A percentile compares a stretch with the other conserved stretches of the same genome.
These are phyloP conservation scores for Cryptoblepharus egeriae DNA, from an alignment of 2,797 vertebrate genomes.

Conservation along the genomic window DNA sequence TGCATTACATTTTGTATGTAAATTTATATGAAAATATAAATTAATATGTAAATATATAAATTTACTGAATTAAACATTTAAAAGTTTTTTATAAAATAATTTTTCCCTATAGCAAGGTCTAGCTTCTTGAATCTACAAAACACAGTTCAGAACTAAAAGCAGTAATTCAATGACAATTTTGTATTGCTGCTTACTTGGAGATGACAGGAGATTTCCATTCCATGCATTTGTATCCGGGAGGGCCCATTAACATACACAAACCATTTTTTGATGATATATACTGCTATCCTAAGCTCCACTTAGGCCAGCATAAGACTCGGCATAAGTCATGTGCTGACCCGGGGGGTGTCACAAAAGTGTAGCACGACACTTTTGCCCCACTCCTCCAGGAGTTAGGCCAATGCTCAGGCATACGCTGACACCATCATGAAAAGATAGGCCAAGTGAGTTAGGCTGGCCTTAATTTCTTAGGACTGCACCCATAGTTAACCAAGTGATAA, in stretches of 20 bases:
- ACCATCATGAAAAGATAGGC: too few species aligned
- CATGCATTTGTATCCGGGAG: background rate
- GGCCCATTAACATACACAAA: background rate
- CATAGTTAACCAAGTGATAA: background rate
- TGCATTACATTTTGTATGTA: conserved; percentile 48
- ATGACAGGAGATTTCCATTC: background rate
- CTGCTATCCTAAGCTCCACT: too few species aligned
- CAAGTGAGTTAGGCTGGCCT: too few species aligned
- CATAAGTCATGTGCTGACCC: too few species aligned
- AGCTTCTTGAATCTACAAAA: background rate
- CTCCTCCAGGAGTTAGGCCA: too few species aligned
- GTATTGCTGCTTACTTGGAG: background rate
- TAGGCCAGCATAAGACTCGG: too few species aligned
- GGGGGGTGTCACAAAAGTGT: too few species aligned
- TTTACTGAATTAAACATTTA: background rate
- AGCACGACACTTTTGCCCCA: too few species aligned
- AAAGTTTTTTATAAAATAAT: background rate
- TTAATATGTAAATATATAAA: conserved; percentile 43
- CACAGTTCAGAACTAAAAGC: background rate
- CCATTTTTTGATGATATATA: background rate
- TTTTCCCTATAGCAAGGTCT: background rate
- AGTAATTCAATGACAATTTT: background rate
- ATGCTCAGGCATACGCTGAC: too few species aligned
- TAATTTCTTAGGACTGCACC: too few species aligned
- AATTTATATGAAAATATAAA: conserved; percentile 42